Percentiles rank a stretch among this genome's conserved stretches.
Conservation (phyloP, 35 echinoderm and acorn worm genomes). For the Ophioderma brevispina region DNA sequence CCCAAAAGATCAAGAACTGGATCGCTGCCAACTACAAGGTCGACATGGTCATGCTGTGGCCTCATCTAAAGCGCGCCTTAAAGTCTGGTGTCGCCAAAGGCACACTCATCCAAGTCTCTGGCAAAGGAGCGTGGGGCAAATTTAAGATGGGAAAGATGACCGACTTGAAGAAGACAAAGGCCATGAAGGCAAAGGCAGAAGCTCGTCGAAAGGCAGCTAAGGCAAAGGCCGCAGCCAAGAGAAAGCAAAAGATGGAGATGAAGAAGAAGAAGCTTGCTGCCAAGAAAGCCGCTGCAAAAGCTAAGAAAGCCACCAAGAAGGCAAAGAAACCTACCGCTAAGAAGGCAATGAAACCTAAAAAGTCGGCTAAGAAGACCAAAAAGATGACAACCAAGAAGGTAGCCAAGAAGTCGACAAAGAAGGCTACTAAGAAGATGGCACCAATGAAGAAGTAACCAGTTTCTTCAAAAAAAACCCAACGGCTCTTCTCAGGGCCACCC, state of each 20-base stretch:
- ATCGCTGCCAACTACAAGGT: conserved; percentile 65
- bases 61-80: conserved; percentile 48
- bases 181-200: conserved; percentile 20
- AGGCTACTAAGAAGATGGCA: conserved; percentile 8
- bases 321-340: neutral
- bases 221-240: conserved; percentile 25
- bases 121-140: conserved; percentile 53
- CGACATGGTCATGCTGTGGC: neutral
- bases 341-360: neutral
- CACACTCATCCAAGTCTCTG: conserved; percentile 42
- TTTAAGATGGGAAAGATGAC: conserved; percentile 61
- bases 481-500: conserved; percentile 58
- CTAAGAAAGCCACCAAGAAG: conserved; percentile 22
- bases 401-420: neutral
- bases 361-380: neutral
- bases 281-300: neutral
- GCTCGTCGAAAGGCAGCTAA: conserved; percentile 31
- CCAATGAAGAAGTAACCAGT: conserved; percentile 41
- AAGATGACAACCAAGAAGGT: neutral
- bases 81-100: conserved; percentile 48
- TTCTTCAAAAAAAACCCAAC: conserved; percentile 27
- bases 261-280: conserved; percentile 13
- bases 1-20: conserved; percentile 57
- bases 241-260: conserved; percentile 5
- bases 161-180: conserved; percentile 3